Evolutionary conservation across 2,113 vertebrate species (phyloP).

Genomic region (Epinephelus moara): DNA sequence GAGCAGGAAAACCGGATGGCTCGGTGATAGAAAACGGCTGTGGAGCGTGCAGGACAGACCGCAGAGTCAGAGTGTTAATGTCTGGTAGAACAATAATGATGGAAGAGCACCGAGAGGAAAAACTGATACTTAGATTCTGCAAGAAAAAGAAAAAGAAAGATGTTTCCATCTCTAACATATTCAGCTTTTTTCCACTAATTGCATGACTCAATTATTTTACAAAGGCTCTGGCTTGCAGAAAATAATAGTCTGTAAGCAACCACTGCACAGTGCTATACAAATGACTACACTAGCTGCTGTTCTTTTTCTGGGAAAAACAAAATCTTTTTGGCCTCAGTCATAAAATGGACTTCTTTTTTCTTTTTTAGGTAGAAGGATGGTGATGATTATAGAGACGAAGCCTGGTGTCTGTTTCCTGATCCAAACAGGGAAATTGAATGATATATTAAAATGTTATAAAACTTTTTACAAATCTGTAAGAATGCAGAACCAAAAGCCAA

Average conservation of each 20-base stretch:
- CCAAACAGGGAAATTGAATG: neutral
- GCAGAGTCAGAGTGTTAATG: slow-evolving; percentile 15
- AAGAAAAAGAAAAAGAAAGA: neutral
- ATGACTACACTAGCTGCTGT: slow-evolving; percentile 1
- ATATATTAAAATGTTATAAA: neutral
- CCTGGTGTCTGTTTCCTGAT: neutral
- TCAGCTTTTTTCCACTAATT: slow-evolving; percentile 13
- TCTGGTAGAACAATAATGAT: slow-evolving; percentile 5
- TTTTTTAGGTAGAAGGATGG: neutral
- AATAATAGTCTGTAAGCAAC: slow-evolving; percentile 11
- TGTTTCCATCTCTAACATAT: neutral
- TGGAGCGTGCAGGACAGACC: neutral
- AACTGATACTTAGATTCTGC: neutral
- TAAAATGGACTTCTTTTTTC: neutral
- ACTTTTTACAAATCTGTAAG: neutral
- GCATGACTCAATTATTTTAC: slow-evolving; percentile 5
- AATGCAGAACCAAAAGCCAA: slow-evolving; percentile 7
- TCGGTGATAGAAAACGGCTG: neutral
- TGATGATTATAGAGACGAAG: neutral
- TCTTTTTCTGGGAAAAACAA: slow-evolving; percentile 4
- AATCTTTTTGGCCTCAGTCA: neutral
- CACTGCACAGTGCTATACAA: neutral
- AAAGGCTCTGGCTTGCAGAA: slow-evolving; percentile 28
- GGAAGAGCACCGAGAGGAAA: neutral
- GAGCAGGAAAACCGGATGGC: slow-evolving; percentile 19